Evolutionary conservation across 1,140 invertebrate species (phyloP).

Genomic region (Dreissena polymorpha): DNA sequence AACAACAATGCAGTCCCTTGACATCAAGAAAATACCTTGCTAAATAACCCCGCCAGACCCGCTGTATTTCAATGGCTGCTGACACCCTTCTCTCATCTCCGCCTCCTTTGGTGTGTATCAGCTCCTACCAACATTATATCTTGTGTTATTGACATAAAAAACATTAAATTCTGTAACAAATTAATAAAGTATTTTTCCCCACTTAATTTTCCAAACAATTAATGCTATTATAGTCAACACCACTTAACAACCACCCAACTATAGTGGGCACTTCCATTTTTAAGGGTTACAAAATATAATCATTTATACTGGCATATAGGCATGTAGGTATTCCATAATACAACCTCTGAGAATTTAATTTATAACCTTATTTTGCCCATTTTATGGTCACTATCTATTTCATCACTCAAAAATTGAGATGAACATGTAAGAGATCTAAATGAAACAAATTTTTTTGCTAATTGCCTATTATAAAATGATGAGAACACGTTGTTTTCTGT

Average conservation of each 20-base stretch:
- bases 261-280: too few relatives aligned
- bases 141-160: background rate
- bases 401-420: too few relatives aligned
- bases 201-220: too few relatives aligned
- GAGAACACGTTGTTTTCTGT: too few relatives aligned
- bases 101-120: slow-evolving; percentile 54
- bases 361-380: too few relatives aligned
- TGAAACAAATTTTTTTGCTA: too few relatives aligned
- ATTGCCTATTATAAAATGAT: too few relatives aligned
- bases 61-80: slow-evolving; percentile 73
- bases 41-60: slow-evolving; percentile 65
- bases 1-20: background rate
- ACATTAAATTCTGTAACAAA: background rate
- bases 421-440: too few relatives aligned
- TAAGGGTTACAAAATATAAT: background rate
- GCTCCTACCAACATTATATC: slow-evolving; percentile 44
- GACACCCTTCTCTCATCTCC: slow-evolving; percentile 62
- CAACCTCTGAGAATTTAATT: too few relatives aligned
- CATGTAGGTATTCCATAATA: too few relatives aligned
- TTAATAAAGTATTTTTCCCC: background rate
- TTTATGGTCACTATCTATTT: too few relatives aligned
- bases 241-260: background rate
- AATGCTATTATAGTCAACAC: too few relatives aligned
- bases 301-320: background rate
- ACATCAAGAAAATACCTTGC: slow-evolving; percentile 53